Conservation (phyloP, 2,797 vertebrate genomes). For the Lophotriccus pileatus region DNA sequence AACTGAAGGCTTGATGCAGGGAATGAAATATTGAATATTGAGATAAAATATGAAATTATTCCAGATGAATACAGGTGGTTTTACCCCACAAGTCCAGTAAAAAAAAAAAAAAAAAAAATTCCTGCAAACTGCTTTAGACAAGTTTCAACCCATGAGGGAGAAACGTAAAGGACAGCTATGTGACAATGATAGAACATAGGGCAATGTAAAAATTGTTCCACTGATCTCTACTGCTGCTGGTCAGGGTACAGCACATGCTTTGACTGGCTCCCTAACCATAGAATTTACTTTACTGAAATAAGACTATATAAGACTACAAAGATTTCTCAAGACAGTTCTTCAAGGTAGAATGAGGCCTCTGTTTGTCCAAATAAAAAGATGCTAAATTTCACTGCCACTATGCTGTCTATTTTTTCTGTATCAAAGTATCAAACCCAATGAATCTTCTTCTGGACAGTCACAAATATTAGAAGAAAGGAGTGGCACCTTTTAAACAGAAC, state of each 20-base stretch:
- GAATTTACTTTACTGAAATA: neutral
- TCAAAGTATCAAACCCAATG: neutral
- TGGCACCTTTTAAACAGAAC: neutral
- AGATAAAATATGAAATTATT: neutral
- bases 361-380: neutral
- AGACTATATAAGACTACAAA: neutral
- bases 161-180: neutral
- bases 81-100: neutral
- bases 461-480: neutral
- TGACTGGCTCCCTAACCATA: accelerated
- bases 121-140: neutral
- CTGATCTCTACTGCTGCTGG: neutral
- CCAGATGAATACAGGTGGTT: neutral
- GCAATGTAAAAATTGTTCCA: neutral
- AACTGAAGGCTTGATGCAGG: neutral
- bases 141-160: neutral
- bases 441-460: neutral
- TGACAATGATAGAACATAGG: neutral
- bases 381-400: neutral
- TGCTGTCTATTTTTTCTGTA: neutral
- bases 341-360: neutral
- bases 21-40: neutral
- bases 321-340: neutral
- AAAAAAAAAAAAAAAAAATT: neutral
- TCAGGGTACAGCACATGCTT: neutral